Base-by-base conservation (phyloP, 2,113 vertebrate genomes). In the Brienomyrus longianalis region DNA sequence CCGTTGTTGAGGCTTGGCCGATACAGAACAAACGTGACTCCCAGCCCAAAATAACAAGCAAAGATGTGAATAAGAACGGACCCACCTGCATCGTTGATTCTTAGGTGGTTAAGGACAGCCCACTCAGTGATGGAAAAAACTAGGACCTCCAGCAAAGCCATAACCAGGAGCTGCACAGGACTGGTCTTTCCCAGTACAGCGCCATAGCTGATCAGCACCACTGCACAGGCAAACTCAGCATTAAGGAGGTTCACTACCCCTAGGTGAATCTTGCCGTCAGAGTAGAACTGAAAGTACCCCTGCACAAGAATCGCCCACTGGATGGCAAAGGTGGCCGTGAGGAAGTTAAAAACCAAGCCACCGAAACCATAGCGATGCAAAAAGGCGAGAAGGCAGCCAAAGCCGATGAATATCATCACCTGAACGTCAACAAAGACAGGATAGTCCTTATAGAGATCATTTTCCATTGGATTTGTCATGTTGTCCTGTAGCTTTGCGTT, bases 401-500 rank as follows among this genome's bases (percentile, higher is more conserved):
- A 87, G 0, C 95, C 95, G 84, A 94, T 92, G 91, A 94, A 92
- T 84, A 95, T 89, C 94, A 95, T 95, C 92, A 95, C 86, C 90
- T 96, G 94, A 66, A 95, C 91, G 85, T 95, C 95, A 90, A 93
- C 94, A 90, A 96, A 95, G 89, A 95, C 21, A 9, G 94, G 93
- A 59, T 94, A 96, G 90, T 84, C 92, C 83, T 74, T 0, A 19
- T 92, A 89, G 87, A 94, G 54, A 15, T 48, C 83, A 50, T 90
- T 90, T 39, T 89, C 89, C 52, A 66, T 80, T 1, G 66, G 70
- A 39, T 0, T 90, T 9, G 39, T 90, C 6, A 89, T 52, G 8
- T 92, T 90, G 0, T 0, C 19, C 52, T 54, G 90, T 0, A 0
- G 2, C 17, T 86, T 35, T 0, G 88, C 66, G 3, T 89, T 88